Percentiles rank a stretch among this genome's conserved stretches.
These are phyloP conservation scores for Tetramorium simillimum DNA, from an alignment of 1,140 invertebrate species.

Conservation along the genomic window DNA sequence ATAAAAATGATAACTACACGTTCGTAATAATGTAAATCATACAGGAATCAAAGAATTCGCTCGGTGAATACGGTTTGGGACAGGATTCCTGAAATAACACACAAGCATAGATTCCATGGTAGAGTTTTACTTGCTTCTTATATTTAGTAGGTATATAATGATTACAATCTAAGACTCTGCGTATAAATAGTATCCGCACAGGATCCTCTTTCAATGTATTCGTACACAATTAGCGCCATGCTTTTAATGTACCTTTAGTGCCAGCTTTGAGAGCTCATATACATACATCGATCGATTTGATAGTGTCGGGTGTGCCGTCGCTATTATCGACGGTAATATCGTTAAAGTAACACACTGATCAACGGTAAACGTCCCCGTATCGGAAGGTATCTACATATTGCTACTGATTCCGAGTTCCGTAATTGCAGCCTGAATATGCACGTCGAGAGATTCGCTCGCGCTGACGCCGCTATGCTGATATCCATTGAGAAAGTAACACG, in stretches of 20 bases:
- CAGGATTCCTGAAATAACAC: slow-evolving; percentile 14
- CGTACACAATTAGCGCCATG: slow-evolving; percentile 68
- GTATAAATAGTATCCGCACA: slow-evolving; percentile 75
- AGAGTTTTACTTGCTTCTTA: slow-evolving; percentile 71
- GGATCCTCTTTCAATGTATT: slow-evolving; percentile 52
- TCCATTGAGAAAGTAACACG: slow-evolving; percentile 94
- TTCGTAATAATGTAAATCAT: not conserved
- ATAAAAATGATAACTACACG: not conserved
- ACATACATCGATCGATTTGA: slow-evolving; percentile 39
- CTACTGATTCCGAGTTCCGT: slow-evolving; percentile 79
- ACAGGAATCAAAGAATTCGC: not conserved
- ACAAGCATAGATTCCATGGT: slow-evolving; percentile 20
- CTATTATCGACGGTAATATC: slow-evolving; percentile 71
- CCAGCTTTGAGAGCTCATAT: slow-evolving; percentile 62
- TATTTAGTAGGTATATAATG: slow-evolving; percentile 74
- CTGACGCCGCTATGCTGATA: slow-evolving; percentile 91
- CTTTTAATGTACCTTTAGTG: slow-evolving; percentile 58
- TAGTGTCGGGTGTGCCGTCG: slow-evolving; percentile 59
- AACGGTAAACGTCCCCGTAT: slow-evolving; percentile 35
- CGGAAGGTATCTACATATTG: slow-evolving; percentile 77
- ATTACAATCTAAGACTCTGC: slow-evolving; percentile 74
- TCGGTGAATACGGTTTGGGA: not conserved
- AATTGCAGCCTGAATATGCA: slow-evolving; percentile 88
- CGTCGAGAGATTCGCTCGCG: slow-evolving; percentile 86
- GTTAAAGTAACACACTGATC: slow-evolving; percentile 69